phyloP scores from a whole-genome alignment of 2,797 vertebrate genomes.

The Orientallactaga sibirica region DNA sequence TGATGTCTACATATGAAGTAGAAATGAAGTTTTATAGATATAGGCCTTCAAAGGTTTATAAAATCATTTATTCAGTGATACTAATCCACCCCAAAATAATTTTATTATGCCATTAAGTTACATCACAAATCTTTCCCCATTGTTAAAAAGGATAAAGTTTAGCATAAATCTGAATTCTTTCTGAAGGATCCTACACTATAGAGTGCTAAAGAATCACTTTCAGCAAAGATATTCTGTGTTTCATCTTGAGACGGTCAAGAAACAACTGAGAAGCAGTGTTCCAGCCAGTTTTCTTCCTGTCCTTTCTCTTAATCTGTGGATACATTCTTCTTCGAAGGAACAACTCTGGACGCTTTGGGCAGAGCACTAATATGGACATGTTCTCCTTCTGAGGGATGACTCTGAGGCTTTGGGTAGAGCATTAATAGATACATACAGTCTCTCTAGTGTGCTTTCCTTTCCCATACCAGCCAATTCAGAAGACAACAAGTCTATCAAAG shows the following conservation, averaged over 20 bases:
- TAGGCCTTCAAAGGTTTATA: slow-evolving; percentile 5
- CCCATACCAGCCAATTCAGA: neutral
- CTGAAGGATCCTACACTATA: neutral
- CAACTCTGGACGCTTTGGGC: neutral
- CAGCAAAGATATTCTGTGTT: neutral
- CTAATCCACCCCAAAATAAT: neutral
- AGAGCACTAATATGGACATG: neutral
- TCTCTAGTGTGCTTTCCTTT: neutral
- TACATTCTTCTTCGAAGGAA: neutral
- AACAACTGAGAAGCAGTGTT: neutral
- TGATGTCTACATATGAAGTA: neutral
- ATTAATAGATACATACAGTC: neutral
- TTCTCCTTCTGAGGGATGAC: neutral
- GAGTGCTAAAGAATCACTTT: neutral
- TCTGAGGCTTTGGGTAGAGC: too few species aligned
- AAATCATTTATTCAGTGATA: slow-evolving; percentile 24
- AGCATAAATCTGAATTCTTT: slow-evolving; percentile 54
- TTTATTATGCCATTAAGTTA: slow-evolving; percentile 3
- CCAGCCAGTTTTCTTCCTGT: neutral
- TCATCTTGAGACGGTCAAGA: neutral
- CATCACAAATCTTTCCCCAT: neutral
- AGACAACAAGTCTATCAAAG: neutral
- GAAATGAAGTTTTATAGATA: neutral
- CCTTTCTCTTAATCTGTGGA: neutral
- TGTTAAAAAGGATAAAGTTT: neutral